Evolutionary conservation across 2,797 vertebrate species (phyloP).

Genomic region (Chelidonichthys spinosus): DNA sequence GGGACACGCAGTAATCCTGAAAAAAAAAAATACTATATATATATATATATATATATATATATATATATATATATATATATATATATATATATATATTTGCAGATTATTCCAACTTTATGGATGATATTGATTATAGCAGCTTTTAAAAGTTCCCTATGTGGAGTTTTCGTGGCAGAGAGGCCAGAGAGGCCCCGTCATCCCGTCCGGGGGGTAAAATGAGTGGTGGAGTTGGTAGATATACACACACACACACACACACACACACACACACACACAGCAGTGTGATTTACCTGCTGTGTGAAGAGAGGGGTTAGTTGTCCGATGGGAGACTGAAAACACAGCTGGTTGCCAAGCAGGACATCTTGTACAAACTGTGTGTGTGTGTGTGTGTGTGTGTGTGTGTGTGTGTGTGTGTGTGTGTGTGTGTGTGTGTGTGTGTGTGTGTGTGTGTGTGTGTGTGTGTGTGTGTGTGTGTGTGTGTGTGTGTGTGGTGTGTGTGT

Average conservation of each 20-base stretch:
- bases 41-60: too few relatives aligned
- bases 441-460: slow-evolving; percentile 23
- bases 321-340: slow-evolving; percentile 49
- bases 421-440: slow-evolving; percentile 30
- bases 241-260: too few relatives aligned
- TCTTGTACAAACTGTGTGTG: slow-evolving; percentile 36
- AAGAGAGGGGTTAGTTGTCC: slow-evolving; percentile 19
- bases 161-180: not conserved
- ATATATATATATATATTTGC: too few relatives aligned
- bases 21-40: too few relatives aligned
- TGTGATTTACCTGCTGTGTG: slow-evolving; percentile 59
- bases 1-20: not conserved
- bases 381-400: slow-evolving; percentile 33
- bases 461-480: slow-evolving; percentile 30
- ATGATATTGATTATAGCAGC: not conserved
- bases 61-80: too few relatives aligned
- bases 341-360: slow-evolving; percentile 57
- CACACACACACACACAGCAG: too few relatives aligned
- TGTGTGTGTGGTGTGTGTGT: slow-evolving; percentile 33
- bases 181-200: too few relatives aligned
- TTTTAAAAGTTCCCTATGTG: too few relatives aligned
- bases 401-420: slow-evolving; percentile 32
- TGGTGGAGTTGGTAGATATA: too few relatives aligned
- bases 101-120: too few relatives aligned
- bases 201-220: too few relatives aligned